These are phyloP conservation scores for Monopis laevigella DNA, from an alignment of 2,888 invertebrate species.

Conservation along the genomic window DNA sequence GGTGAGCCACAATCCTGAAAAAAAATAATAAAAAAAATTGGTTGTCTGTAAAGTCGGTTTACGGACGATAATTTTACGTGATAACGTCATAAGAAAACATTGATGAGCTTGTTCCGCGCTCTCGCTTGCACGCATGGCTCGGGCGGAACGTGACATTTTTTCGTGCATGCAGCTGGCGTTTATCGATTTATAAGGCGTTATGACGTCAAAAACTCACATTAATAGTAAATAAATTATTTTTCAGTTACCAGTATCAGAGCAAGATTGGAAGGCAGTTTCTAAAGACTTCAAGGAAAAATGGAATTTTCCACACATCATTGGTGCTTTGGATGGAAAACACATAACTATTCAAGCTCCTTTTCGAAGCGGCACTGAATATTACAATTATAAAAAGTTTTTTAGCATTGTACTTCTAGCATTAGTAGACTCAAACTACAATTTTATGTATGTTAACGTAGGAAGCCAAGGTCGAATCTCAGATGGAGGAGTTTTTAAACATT, in stretches of 20 bases:
- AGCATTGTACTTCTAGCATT: constrained; percentile 14
- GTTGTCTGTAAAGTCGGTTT: constrained; percentile 11
- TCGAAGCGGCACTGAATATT: constrained; percentile 11
- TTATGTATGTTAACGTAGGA: constrained; percentile 21
- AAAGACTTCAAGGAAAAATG: constrained; percentile 8
- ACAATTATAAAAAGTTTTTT: constrained; percentile 12
- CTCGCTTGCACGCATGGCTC: constrained; percentile 7
- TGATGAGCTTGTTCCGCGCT: neutral
- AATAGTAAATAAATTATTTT: constrained; percentile 15
- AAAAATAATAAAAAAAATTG: constrained; percentile 15
- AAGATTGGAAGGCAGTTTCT: constrained; percentile 7
- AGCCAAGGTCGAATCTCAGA: constrained; percentile 22
- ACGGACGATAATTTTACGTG: constrained; percentile 1
- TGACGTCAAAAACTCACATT: constrained; percentile 2
- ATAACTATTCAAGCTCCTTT: constrained; percentile 11
- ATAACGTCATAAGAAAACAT: constrained; percentile 2
- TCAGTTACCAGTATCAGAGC: constrained; percentile 12
- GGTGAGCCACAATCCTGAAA: constrained; percentile 18
- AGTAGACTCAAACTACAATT: constrained; percentile 20
- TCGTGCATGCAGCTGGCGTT: neutral
- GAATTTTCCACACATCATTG: constrained; percentile 13
- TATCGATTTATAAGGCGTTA: neutral
- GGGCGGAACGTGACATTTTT: constrained; percentile 6
- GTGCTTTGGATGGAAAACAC: constrained; percentile 16
- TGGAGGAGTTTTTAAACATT: constrained; percentile 21